phyloP scores from a whole-genome alignment of 2,113 vertebrate genomes.

The Megalops atlanticus region DNA sequence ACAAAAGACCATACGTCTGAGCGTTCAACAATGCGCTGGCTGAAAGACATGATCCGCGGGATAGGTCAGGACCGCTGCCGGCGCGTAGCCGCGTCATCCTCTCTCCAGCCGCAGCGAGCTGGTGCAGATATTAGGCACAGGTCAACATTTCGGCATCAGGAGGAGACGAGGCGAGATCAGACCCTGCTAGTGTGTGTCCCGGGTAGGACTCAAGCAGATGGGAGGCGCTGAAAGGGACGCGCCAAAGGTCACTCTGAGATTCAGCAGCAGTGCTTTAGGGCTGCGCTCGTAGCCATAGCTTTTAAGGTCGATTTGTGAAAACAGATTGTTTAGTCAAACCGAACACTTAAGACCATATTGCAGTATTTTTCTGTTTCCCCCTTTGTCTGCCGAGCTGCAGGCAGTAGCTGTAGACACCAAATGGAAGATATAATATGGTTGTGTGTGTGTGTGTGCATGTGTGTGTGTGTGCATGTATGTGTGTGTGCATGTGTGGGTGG shows the following conservation, averaged over 20 bases:
- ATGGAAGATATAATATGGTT: constrained; percentile 69
- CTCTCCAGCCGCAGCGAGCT: neutral
- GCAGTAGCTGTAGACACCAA: constrained; percentile 72
- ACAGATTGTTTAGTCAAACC: constrained; percentile 76
- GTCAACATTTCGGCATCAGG: constrained; percentile 9
- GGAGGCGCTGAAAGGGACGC: constrained; percentile 66
- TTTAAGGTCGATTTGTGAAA: constrained; percentile 76
- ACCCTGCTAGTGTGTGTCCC: constrained; percentile 65
- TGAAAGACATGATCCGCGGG: neutral
- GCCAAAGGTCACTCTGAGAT: constrained; percentile 62
- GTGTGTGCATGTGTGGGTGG: constrained; percentile 40
- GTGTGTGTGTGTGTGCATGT: constrained; percentile 69
- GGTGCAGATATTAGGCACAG: constrained; percentile 11
- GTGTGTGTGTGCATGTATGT: constrained; percentile 68
- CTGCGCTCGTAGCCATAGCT: constrained; percentile 71
- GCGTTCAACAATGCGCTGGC: neutral
- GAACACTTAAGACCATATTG: constrained; percentile 76
- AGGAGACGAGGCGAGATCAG: constrained; percentile 62
- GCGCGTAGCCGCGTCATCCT: neutral
- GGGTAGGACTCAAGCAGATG: constrained; percentile 72
- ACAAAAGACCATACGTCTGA: neutral
- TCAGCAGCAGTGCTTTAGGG: constrained; percentile 70
- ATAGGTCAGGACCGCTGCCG: neutral
- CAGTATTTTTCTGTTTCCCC: constrained; percentile 42
- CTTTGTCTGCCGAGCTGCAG: constrained; percentile 72